A percentile compares a stretch with the other conserved stretches of the same genome.
These are phyloP conservation scores for Papilio protenor DNA, from an alignment of 2,888 invertebrate species.

Conservation along the genomic window DNA sequence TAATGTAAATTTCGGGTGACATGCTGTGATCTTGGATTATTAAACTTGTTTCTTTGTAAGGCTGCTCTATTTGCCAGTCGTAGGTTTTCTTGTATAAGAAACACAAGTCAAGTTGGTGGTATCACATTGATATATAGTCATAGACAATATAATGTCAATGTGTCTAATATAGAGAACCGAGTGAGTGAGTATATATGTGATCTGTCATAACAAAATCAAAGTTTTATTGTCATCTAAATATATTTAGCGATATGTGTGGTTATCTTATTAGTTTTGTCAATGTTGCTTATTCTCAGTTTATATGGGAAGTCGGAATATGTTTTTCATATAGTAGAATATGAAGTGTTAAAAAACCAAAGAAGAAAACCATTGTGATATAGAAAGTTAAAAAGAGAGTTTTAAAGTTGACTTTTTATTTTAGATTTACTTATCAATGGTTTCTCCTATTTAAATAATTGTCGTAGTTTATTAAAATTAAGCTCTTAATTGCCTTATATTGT, in stretches of 20 bases:
- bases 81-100: background rate
- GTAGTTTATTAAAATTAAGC: slow-evolving; percentile 17
- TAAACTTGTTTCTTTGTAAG: background rate
- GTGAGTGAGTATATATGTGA: background rate
- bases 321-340: slow-evolving; percentile 55
- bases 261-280: background rate
- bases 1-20: slow-evolving; percentile 5
- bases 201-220: background rate
- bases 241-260: background rate
- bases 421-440: slow-evolving; percentile 12
- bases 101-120: background rate
- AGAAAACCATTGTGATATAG: slow-evolving; percentile 69
- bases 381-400: slow-evolving; percentile 49
- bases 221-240: slow-evolving; percentile 5
- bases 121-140: background rate
- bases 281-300: background rate
- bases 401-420: slow-evolving; percentile 23
- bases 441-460: slow-evolving; percentile 11
- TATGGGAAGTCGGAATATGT: background rate
- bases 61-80: background rate
- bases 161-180: background rate
- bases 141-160: background rate
- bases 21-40: slow-evolving; percentile 14
- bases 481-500: slow-evolving; percentile 21
- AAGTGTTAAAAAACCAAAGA: slow-evolving; percentile 66